Evolutionary conservation across 2,797 vertebrate species (phyloP).

Genomic region (Pachyuromys duprasi): DNA sequence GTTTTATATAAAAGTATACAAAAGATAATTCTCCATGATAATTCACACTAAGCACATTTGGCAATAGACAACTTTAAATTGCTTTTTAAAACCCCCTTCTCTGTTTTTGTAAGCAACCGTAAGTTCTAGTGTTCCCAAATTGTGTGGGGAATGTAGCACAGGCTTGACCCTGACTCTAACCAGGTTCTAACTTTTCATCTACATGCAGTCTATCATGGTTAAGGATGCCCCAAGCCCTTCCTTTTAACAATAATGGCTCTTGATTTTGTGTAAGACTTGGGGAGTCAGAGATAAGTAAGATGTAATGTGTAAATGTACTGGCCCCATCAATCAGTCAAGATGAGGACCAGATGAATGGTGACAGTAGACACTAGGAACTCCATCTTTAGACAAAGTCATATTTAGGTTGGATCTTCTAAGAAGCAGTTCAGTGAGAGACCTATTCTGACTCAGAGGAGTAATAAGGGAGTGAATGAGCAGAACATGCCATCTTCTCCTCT

Average conservation of each 20-base stretch:
- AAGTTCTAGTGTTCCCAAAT: background rate
- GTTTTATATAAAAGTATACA: slow-evolving; percentile 19
- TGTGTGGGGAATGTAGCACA: background rate
- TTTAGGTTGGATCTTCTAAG: background rate
- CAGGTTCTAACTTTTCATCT: background rate
- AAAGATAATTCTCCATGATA: slow-evolving; percentile 47
- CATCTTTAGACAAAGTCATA: background rate
- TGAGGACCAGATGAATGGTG: background rate
- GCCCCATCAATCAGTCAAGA: background rate
- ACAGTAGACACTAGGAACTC: background rate
- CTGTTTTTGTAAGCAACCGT: background rate
- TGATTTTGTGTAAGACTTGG: background rate
- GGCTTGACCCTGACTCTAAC: background rate
- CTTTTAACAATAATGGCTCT: background rate
- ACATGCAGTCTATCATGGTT: background rate
- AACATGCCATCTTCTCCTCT: background rate
- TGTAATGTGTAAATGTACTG: background rate
- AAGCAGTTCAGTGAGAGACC: background rate
- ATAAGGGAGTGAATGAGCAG: background rate
- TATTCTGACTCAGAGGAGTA: background rate
- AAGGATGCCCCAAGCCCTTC: background rate
- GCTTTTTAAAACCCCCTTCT: background rate
- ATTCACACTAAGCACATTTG: background rate
- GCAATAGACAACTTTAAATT: background rate
- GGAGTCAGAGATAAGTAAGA: slow-evolving; percentile 9